A percentile compares a stretch with the other conserved stretches of the same genome.
Conservation (phyloP, 2,797 vertebrate genomes). For the Trematomus bernacchii region DNA sequence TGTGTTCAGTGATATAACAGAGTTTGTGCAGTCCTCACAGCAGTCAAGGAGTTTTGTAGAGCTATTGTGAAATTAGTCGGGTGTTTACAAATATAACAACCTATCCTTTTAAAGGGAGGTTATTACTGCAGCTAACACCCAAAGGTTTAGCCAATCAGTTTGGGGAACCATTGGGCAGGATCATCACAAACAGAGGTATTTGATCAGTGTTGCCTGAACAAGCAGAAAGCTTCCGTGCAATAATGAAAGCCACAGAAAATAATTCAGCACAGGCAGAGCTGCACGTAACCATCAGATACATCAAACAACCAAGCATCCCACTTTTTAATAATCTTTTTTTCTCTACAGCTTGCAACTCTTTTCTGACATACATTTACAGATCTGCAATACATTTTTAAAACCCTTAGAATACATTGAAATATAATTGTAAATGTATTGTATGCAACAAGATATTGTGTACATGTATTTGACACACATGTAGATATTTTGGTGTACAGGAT, state of each 20-base stretch:
- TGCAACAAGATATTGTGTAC: background rate
- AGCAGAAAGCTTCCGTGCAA: background rate
- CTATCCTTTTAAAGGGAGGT: conserved; percentile 1
- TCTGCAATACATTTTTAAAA: background rate
- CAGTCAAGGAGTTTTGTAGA: background rate
- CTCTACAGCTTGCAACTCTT: background rate
- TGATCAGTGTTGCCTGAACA: conserved; percentile 44
- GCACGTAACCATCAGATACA: background rate
- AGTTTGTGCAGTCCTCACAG: background rate
- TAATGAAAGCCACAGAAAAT: background rate
- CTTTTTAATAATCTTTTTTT: background rate
- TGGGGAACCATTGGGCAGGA: background rate
- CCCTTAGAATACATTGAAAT: background rate
- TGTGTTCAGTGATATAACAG: background rate
- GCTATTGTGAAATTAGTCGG: background rate
- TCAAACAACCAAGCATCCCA: background rate
- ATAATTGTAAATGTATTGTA: background rate
- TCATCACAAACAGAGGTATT: conserved; percentile 10
- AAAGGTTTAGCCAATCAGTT: background rate
- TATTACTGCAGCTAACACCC: conserved; percentile 12
- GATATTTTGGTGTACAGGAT: too few relatives aligned
- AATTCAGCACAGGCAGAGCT: background rate
- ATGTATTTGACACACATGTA: too few relatives aligned
- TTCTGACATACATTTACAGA: background rate
- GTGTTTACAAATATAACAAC: background rate